Evolutionary conservation across 2,888 invertebrate genomes (phyloP).

Genomic region (Sialis fuliginosa): DNA sequence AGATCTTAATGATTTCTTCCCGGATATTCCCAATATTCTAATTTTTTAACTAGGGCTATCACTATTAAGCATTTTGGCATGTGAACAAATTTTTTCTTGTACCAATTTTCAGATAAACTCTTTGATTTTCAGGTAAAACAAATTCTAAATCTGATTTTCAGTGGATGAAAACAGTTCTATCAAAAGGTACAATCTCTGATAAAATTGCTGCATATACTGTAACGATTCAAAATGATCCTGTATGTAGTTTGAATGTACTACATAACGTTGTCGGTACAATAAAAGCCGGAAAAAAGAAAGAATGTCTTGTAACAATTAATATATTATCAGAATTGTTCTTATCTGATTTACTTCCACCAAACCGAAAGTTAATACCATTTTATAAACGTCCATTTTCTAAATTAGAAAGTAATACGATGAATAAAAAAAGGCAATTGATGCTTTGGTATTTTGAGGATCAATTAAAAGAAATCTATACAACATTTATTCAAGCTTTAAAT

Average conservation of each 20-base stretch:
- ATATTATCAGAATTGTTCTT: slow-evolving; percentile 62
- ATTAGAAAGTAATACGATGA: slow-evolving; percentile 42
- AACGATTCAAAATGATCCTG: slow-evolving; percentile 63
- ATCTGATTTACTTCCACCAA: slow-evolving; percentile 47
- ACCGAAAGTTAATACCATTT: slow-evolving; percentile 45
- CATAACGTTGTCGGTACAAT: slow-evolving; percentile 57
- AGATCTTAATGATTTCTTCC: too few relatives aligned
- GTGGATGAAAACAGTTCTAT: slow-evolving; percentile 64
- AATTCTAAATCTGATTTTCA: slow-evolving; percentile 43
- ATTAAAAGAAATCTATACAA: slow-evolving; percentile 47
- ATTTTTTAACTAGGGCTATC: too few relatives aligned
- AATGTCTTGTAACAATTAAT: slow-evolving; percentile 50
- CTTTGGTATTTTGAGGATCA: slow-evolving; percentile 84
- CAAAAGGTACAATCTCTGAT: slow-evolving; percentile 69
- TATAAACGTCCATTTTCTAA: slow-evolving; percentile 40
- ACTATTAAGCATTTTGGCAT: too few relatives aligned
- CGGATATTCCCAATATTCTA: too few relatives aligned
- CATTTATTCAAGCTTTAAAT: slow-evolving; percentile 54
- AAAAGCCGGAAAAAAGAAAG: slow-evolving; percentile 59
- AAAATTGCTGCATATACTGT: slow-evolving; percentile 73
- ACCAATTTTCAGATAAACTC: slow-evolving; percentile 3
- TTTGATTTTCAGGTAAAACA: slow-evolving; percentile 26
- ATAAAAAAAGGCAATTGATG: slow-evolving; percentile 44
- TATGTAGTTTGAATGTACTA: slow-evolving; percentile 56
- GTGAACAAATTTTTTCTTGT: not conserved